phyloP scores from a whole-genome alignment of 2,888 invertebrate species.

The Leptopilina syphax region DNA sequence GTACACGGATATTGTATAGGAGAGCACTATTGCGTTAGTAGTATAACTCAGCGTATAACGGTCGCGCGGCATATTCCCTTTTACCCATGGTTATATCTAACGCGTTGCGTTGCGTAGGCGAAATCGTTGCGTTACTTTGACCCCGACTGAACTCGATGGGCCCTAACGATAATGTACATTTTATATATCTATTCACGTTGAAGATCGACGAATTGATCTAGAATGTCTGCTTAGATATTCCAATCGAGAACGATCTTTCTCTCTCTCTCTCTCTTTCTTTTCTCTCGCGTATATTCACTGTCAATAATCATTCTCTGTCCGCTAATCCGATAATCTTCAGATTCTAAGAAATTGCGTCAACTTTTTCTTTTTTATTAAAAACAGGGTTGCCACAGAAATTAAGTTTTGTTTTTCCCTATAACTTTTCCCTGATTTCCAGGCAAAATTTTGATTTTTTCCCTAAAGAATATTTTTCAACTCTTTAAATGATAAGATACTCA shows the following conservation, averaged over 20 bases:
- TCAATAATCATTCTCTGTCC: slow-evolving; percentile 18
- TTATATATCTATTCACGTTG: too few relatives aligned
- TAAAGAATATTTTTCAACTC: too few relatives aligned
- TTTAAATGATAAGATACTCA: too few relatives aligned
- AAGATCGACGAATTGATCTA: slow-evolving; percentile 62
- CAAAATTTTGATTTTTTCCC: too few relatives aligned
- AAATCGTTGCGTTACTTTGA: slow-evolving; percentile 64
- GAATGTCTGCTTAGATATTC: slow-evolving; percentile 60
- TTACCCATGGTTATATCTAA: slow-evolving; percentile 48
- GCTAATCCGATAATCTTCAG: neutral
- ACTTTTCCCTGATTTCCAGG: too few relatives aligned
- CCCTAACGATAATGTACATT: slow-evolving; percentile 55
- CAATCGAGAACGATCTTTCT: slow-evolving; percentile 32
- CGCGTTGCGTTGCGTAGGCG: slow-evolving; percentile 60
- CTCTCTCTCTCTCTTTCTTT: neutral
- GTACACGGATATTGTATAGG: neutral
- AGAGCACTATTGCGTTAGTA: neutral
- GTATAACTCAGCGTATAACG: slow-evolving; percentile 56
- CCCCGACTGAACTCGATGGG: slow-evolving; percentile 63
- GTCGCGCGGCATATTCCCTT: slow-evolving; percentile 54
- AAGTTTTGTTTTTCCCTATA: too few relatives aligned
- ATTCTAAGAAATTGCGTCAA: neutral
- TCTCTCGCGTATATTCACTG: neutral
- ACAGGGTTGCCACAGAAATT: too few relatives aligned
- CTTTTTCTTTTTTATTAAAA: too few relatives aligned